Base-by-base conservation (phyloP, 2,113 vertebrate species). In the Paramisgurnus dabryanus region DNA sequence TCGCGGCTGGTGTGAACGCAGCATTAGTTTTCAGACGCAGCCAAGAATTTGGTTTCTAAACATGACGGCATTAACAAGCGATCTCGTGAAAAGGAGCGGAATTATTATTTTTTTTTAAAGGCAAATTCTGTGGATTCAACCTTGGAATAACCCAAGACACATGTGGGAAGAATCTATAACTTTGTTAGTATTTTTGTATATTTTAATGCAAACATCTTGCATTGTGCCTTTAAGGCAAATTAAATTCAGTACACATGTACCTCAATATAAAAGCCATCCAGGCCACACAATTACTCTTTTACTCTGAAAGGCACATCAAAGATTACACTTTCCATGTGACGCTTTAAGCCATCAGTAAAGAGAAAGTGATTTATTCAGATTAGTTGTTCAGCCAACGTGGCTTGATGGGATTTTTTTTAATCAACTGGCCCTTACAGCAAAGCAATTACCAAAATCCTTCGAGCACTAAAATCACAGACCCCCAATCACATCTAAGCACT, bases 361-460 rank as follows among this genome's bases (percentile, higher is more conserved):
- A 80, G 85, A 82, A 84, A 87, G 85, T 88, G 84, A 86, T 88
- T 91, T 90, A 88, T 88, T 81, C 83, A 88, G 90, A 90, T 88
- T 57, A 74, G 71, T 63, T 80, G 76, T 84, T 58, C 82, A 78
- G 78, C 49, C 80, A 84, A 69, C 58, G 73, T 80, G 82, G 80
- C 78, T 88, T 65, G 76, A 67, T 47, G 55, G 81, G 83, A 50
- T 43, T 58, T 61, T 13, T 64, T 27, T 75, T 83, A 77, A 80
- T 86, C 87, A 69, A 73, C 78, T 76, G 50, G 39, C 72, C 72
- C 72, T 75, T 27, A 64, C 7, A 49, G 58, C 58, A 49, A 75
- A 64, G 58, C 73, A 64, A 75, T 75, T 64, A 75, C 43, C 17
- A 45, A 63, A 64, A 75, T 18, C 63, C 72, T 34, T 55, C 61